These are phyloP conservation scores for Lamellibrachia columna DNA, from an alignment of 2,888 invertebrate genomes.

Conservation along the genomic window DNA sequence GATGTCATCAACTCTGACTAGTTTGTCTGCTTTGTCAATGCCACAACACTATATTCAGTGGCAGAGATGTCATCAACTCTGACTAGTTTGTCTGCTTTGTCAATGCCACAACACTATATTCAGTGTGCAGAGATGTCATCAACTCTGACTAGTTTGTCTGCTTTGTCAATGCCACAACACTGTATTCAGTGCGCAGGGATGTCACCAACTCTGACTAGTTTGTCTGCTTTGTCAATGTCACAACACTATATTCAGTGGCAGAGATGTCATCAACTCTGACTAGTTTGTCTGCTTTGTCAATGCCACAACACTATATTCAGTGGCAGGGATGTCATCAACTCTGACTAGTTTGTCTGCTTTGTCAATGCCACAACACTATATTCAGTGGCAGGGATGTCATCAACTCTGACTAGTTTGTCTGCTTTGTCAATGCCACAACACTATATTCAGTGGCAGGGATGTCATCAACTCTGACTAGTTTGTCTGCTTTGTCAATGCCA, in stretches of 20 bases:
- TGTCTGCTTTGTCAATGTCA: not conserved
- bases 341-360: not conserved
- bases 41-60: not conserved
- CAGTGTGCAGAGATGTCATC: not conserved
- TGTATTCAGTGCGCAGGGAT: not conserved
- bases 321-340: not conserved
- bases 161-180: not conserved
- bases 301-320: not conserved
- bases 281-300: not conserved
- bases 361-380: not conserved
- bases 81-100: not conserved
- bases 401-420: not conserved
- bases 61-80: not conserved
- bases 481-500: not conserved
- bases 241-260: not conserved
- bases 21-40: not conserved
- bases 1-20: constrained; percentile 16
- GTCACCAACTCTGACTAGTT: not conserved
- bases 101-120: not conserved
- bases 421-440: not conserved
- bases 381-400: not conserved
- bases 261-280: not conserved
- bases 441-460: not conserved
- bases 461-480: not conserved
- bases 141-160: not conserved